phyloP scores from a whole-genome alignment of 23 tunicate genomes.

The Halocynthia roretzi region DNA sequence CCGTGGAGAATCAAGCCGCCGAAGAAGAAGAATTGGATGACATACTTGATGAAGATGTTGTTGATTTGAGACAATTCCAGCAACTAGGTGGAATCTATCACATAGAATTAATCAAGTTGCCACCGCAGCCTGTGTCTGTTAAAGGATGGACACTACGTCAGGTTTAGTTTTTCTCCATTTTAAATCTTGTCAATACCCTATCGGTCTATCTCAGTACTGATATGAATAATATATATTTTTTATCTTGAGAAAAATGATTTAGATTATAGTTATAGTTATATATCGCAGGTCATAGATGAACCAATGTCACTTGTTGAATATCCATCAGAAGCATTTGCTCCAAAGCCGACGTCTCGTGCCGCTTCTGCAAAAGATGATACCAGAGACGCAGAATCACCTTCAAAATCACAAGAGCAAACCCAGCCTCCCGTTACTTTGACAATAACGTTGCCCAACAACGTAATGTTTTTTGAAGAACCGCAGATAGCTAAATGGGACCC shows the following conservation, averaged over 20 bases:
- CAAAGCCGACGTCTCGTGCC: conserved; percentile 45
- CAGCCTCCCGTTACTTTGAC: conserved; percentile 70
- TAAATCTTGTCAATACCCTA: background rate
- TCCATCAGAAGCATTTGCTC: conserved; percentile 36
- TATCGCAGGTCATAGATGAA: conserved; percentile 58
- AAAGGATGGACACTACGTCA: conserved; percentile 84
- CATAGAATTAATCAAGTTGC: conserved; percentile 50
- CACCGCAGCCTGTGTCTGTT: conserved; percentile 69
- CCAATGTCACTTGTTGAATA: conserved; percentile 63
- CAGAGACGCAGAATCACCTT: conserved; percentile 33
- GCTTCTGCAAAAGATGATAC: conserved; percentile 70
- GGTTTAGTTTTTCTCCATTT: conserved; percentile 9
- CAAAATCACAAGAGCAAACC: conserved; percentile 59
- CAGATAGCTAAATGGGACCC: conserved; percentile 82
- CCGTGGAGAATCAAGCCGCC: conserved; percentile 17
- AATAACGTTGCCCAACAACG: conserved; percentile 52
- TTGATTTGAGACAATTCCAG: conserved; percentile 79
- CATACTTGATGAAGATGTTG: conserved; percentile 82
- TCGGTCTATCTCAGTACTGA: too few species aligned
- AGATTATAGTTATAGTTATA: background rate
- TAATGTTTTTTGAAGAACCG: conserved; percentile 86
- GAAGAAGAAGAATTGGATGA: conserved; percentile 33
- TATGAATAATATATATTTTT: background rate
- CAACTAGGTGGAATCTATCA: conserved; percentile 77
- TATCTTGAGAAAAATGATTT: background rate